Evolutionary conservation across 2,113 vertebrate genomes (phyloP).

Genomic region (Cisticola juncidis): DNA sequence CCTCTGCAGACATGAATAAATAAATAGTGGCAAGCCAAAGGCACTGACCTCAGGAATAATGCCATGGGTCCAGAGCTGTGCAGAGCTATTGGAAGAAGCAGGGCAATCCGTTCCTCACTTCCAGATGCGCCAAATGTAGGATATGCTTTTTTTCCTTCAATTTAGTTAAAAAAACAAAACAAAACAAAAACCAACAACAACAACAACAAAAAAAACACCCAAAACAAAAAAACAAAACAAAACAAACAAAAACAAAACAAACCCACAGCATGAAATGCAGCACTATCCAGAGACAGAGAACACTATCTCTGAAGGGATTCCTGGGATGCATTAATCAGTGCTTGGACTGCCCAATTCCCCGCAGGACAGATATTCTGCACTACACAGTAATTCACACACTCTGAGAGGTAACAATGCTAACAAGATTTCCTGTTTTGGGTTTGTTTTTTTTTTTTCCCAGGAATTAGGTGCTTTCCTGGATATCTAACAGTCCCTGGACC

Average conservation of each 20-base stretch:
- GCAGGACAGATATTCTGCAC: not conserved
- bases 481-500: not conserved
- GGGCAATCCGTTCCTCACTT: not conserved
- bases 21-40: slow-evolving; percentile 34
- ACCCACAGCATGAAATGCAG: not conserved
- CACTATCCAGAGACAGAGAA: not conserved
- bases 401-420: not conserved
- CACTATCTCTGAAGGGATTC: not conserved
- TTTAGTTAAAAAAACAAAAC: not conserved
- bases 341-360: not conserved
- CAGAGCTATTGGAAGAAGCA: not conserved
- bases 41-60: not conserved
- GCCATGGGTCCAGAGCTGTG: not conserved
- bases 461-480: not conserved
- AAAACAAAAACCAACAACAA: too few relatives aligned
- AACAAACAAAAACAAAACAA: too few relatives aligned
- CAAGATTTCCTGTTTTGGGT: not conserved
- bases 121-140: not conserved
- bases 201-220: too few relatives aligned
- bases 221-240: too few relatives aligned
- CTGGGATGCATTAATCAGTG: not conserved
- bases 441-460: rapidly evolving
- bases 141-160: not conserved
- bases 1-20: slow-evolving; percentile 23
- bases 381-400: not conserved